phyloP scores from a whole-genome alignment of 2,113 vertebrate species.

The Nematolebias whitei region DNA sequence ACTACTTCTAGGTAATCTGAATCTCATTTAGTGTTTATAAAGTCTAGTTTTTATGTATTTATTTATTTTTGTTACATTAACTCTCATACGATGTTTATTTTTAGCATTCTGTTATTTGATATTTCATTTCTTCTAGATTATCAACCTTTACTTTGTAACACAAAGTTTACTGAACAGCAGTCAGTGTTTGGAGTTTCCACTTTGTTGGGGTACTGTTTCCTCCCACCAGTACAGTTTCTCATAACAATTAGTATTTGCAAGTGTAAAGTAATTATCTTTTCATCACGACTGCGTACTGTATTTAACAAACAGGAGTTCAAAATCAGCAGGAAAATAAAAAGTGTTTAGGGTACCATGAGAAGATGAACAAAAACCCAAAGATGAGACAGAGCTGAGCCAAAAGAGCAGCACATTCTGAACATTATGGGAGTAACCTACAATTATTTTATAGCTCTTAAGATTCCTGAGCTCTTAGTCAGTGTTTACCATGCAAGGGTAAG shows the following conservation, averaged over 20 bases:
- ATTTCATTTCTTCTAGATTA: background rate
- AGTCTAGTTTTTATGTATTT: too few relatives aligned
- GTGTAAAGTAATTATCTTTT: conserved; percentile 2
- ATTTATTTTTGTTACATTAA: background rate
- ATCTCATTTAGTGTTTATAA: too few relatives aligned
- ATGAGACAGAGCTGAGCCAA: conserved; percentile 53
- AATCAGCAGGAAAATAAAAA: background rate
- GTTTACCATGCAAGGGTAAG: conserved; percentile 85
- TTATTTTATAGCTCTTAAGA: conserved; percentile 93
- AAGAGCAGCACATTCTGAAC: conserved; percentile 76
- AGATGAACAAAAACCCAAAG: conserved; percentile 29
- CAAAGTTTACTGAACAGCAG: background rate
- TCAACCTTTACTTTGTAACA: background rate
- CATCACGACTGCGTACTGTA: background rate
- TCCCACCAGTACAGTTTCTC: background rate
- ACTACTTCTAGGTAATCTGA: too few relatives aligned
- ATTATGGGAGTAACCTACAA: conserved; percentile 88
- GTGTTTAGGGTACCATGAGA: background rate
- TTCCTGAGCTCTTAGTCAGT: conserved; percentile 91
- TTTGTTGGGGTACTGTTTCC: background rate
- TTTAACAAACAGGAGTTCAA: conserved; percentile 4
- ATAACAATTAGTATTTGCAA: background rate
- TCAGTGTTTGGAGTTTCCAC: background rate
- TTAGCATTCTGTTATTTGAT: background rate
- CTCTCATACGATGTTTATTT: background rate